Evolutionary conservation across 2,797 vertebrate genomes (phyloP), one percentile per base, ranked within the genome.

Genomic region (Onychomys leucogaster): DNA sequence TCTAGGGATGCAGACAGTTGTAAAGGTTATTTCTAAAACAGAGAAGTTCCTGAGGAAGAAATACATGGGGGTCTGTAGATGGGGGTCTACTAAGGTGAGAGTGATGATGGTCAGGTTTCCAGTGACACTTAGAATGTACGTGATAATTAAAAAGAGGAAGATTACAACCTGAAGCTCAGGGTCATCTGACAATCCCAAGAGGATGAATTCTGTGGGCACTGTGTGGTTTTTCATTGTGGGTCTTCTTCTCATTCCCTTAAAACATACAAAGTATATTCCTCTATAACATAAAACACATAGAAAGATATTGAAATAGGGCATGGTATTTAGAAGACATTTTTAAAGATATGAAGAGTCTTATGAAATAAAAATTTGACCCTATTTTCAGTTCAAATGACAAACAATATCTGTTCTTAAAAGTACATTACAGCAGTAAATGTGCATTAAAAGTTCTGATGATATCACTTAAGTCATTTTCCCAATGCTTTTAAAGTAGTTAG

Each of bases 11-110:
- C 96, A 97, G 14, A 95, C 90, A 2, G 89, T 96, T 34, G 96
- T 97, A 46, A 98, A 98, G 21, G 96, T 96, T 34, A 98, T 96
- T 93, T 98, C 97, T 84, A 98, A 73, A 16, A 98, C n/a, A 14
- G 96, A 96, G 57, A 98, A 97, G 63, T 98, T 98, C 49, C 97
- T 90, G 41, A 98, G 97, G 87, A 98, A 98, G 91, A 98, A 98
- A 77, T 98, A 98, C 97, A 97, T 98, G 14, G 98, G 97, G 0
- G 89, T 98, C 34, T 97, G 94, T 2, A 98, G 96, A 49, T 94
- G 92, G 3, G 96, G 63, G 23, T 98, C 94, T 55, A 94, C 43
- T 81, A 92, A 89, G 17, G 98, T 98, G 14, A 97, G 96, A 21
- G 46, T 81, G 34, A 98, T 96, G 34, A 98, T 98, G 29, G 97